Evolutionary conservation across 2,888 invertebrate species (phyloP), one percentile per base, ranked within the genome.

Genomic region (Diaperis boleti): DNA sequence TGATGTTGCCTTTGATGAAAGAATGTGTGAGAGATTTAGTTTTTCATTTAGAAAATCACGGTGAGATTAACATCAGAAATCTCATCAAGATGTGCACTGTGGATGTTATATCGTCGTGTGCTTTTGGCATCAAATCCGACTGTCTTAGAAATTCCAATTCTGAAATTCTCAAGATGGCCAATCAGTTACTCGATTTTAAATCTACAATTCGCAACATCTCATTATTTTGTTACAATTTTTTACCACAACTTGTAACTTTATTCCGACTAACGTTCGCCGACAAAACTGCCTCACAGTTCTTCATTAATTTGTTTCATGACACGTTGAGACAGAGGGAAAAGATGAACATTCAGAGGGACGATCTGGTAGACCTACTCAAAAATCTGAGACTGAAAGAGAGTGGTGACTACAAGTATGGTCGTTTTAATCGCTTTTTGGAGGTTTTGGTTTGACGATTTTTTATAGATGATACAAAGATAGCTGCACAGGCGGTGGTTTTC

Each of bases 1-100:
- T 76, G 55, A 84, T 85, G 84, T 78, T 83, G 13, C 79, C 80
- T 0, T 74, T 84, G 20, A 82, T 85, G 73, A 68, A 77, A 31
- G 79, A 82, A 41, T 82, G 80, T 18, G 78, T 79, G 1, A 4
- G 20, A 17, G 39, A 57, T 31, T 8, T 57, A 8, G 20, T 42
- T 7, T 6, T 10, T 5, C 35, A 33, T 44, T 41, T 78, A 0
- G 22, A 45, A 2, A 37, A 45, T 4, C 35, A 26, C 11, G 15
- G 3, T 1, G 56, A 37, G 17, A 14, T 67, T 2, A 45, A 67
- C 6, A 35, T 56, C 0, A 45, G 31, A 14, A 39, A 50, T 20
- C 10, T 63, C 31, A 33, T 47, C 10, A 64, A 62, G 37, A 63
- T 52, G 52, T 65, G 57, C 35, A 10, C 62, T 0, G 55, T 65